These are phyloP conservation scores for Neuroscelio doddi DNA, from an alignment of 2,888 invertebrate genomes.

Conservation along the genomic window DNA sequence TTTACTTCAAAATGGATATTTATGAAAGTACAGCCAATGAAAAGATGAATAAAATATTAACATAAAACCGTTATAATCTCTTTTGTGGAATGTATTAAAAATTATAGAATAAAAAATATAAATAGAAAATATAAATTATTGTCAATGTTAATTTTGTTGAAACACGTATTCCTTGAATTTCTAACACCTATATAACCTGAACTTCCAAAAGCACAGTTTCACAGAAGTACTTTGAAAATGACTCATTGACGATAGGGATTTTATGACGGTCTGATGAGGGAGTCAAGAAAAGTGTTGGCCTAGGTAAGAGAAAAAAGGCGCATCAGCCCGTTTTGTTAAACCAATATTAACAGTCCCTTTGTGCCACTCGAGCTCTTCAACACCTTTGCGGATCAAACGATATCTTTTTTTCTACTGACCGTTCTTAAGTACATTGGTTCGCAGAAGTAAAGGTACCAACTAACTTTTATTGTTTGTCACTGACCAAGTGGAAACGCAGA, in stretches of 20 bases:
- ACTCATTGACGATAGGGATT: neutral
- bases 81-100: too few relatives aligned
- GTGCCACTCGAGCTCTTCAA: constrained; percentile 56
- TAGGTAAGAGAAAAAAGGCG: constrained; percentile 38
- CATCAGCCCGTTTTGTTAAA: constrained; percentile 63
- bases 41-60: too few relatives aligned
- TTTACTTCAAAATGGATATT: too few relatives aligned
- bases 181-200: too few relatives aligned
- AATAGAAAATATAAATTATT: too few relatives aligned
- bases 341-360: constrained; percentile 60
- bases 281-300: neutral
- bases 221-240: neutral
- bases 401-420: constrained; percentile 42
- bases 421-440: constrained; percentile 39
- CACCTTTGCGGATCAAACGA: constrained; percentile 47
- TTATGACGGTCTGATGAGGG: neutral
- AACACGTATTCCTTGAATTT: too few relatives aligned
- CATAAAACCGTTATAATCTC: too few relatives aligned
- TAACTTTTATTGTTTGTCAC: constrained; percentile 38
- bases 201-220: too few relatives aligned
- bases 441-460: constrained; percentile 42
- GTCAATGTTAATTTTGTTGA: too few relatives aligned
- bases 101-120: too few relatives aligned
- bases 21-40: too few relatives aligned
- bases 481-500: neutral